These are phyloP conservation scores for Ormyrus pomaceus DNA, from an alignment of 2,888 invertebrate genomes.

Conservation along the genomic window DNA sequence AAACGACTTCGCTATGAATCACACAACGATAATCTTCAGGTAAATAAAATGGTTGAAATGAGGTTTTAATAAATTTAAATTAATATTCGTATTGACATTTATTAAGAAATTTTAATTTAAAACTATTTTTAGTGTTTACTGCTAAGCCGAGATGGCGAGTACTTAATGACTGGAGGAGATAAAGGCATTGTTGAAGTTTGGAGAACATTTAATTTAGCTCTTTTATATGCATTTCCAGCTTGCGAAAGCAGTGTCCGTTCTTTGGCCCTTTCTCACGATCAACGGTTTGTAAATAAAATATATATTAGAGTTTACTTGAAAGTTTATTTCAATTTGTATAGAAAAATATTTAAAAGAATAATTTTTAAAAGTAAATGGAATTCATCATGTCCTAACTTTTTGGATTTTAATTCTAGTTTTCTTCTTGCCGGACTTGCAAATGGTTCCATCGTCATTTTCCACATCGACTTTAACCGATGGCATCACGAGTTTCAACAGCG, in stretches of 20 bases:
- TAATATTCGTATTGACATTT: neutral
- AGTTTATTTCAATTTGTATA: no score
- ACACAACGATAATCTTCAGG: constrained; percentile 96
- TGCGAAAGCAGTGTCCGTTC: constrained; percentile 97
- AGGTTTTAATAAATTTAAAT: neutral
- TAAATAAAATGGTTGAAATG: constrained; percentile 71
- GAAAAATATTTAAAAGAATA: no score
- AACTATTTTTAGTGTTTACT: constrained; percentile 85
- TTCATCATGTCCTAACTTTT: no score
- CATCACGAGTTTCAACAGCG: constrained; percentile 97
- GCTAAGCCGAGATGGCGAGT: constrained; percentile 98
- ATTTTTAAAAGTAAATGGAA: no score
- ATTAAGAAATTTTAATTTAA: constrained; percentile 3
- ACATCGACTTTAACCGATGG: constrained; percentile 99
- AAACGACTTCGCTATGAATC: constrained; percentile 91
- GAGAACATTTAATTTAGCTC: constrained; percentile 97
- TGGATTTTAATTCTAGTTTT: constrained; percentile 81
- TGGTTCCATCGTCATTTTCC: constrained; percentile 98
- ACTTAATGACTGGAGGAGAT: constrained; percentile 97
- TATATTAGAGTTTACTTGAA: no score
- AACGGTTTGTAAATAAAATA: constrained; percentile 85
- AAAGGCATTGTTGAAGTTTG: constrained; percentile 98
- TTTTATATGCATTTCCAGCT: constrained; percentile 98
- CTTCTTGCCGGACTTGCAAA: constrained; percentile 97
- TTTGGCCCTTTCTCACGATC: constrained; percentile 97